A percentile compares a stretch with the other conserved stretches of the same genome.
These are phyloP conservation scores for Ciconia maguari DNA, from an alignment of 2,113 vertebrate species.

Conservation along the genomic window DNA sequence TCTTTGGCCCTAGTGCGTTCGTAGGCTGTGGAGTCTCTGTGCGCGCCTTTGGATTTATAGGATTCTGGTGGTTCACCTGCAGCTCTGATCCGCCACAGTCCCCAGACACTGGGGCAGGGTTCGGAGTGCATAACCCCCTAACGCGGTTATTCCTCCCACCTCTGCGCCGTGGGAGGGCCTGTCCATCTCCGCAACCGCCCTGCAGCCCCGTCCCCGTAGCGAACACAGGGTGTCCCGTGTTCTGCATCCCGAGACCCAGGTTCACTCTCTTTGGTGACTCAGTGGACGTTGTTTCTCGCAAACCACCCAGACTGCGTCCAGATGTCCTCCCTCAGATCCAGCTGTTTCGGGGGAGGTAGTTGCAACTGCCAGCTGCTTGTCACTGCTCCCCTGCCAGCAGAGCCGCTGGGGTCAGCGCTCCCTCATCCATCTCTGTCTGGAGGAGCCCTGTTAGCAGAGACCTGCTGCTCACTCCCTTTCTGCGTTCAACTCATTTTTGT, in stretches of 20 bases:
- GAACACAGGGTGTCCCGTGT: background rate
- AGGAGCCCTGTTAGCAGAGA: background rate
- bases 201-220: fast-evolving
- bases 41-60: fast-evolving
- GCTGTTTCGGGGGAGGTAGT: conserved; percentile 41
- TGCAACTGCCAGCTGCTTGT: conserved; percentile 54
- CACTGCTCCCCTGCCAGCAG: conserved; percentile 39
- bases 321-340: conserved; percentile 62
- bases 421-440: conserved; percentile 53
- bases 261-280: background rate
- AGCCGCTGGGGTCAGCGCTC: background rate
- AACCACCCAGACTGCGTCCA: conserved; percentile 36
- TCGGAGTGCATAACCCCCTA: background rate
- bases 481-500: background rate
- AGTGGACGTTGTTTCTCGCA: background rate
- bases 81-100: background rate
- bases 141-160: background rate
- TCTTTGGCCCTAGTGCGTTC: fast-evolving
- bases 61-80: background rate
- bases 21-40: fast-evolving
- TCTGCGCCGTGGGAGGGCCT: background rate
- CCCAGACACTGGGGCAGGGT: fast-evolving
- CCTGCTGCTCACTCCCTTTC: background rate
- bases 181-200: background rate
- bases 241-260: background rate